Base-by-base conservation (phyloP, 2,888 invertebrate species). In the Arge pagana region DNA sequence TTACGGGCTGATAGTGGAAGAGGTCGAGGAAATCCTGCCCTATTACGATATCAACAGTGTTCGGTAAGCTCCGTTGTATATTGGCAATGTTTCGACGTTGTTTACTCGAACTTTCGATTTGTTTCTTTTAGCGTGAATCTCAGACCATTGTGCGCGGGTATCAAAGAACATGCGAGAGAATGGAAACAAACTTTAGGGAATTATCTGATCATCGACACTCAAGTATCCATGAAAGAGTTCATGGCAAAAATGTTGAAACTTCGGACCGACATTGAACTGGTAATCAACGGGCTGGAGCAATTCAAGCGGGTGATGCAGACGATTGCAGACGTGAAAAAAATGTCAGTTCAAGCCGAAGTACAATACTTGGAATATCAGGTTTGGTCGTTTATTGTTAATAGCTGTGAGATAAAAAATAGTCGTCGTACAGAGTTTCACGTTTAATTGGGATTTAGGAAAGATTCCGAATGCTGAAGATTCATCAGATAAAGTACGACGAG, bases 261-360 rank as follows among this genome's bases (percentile, higher is more conserved):
- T 37, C 83, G 85, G 33, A 70, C 76, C 50, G 85, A 89, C 48
- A 81, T 94, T 23, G 87, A 91, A 62, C 83, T 85, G 71, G 86
- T 87, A 48, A 90, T 94, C 24, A 87, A 84, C 63, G 88, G 88
- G 4, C 76, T 94, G 35, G 89, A 89, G 49, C 86, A 89, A 65
- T 90, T 95, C 68, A 94, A 93, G 74, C 78, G 85, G 53, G 89
- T 95, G 2, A 88, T 95, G 86, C 87, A 87, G 58, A 88, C 92
- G 0, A 93, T 96, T 54, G 79, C 86, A 0, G 82, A 82, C 28
- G 85, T 95, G 36, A 86, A 89, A 65, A 83, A 85, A 49, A 83
- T 85, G 72, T 89, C 92, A 0, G 80, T 93, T 43, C 85, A 88
- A 3, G 85, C 89, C 0, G 94, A 95, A 74, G 82, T 89, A 39